Conservation (phyloP, 2,113 vertebrate genomes). For the Sinocyclocheilus rhinocerous region DNA sequence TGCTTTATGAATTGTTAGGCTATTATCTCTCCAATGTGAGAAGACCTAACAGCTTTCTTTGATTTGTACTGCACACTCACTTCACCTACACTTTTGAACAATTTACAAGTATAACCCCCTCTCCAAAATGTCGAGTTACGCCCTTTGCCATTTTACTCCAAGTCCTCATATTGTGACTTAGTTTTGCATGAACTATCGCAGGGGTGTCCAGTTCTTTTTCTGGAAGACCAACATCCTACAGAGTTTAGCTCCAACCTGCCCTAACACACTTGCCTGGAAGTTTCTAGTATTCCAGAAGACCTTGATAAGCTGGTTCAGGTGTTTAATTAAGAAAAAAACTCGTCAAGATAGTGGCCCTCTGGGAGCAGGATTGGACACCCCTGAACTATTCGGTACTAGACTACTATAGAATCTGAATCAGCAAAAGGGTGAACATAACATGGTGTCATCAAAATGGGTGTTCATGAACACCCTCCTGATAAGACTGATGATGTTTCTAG, state of each 20-base stretch:
- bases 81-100: neutral
- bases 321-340: neutral
- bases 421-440: neutral
- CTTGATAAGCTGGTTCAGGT: neutral
- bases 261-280: neutral
- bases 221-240: neutral
- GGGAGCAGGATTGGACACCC: neutral
- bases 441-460: neutral
- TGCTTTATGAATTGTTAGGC: conserved; percentile 18
- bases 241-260: neutral
- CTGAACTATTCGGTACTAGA: neutral
- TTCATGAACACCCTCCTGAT: neutral
- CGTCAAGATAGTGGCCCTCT: neutral
- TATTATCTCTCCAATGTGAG: conserved; percentile 6
- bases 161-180: neutral
- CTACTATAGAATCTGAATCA: neutral
- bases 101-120: neutral
- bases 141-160: neutral
- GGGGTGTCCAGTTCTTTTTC: neutral
- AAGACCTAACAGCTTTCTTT: conserved; percentile 10
- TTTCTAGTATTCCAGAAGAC: neutral
- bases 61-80: neutral
- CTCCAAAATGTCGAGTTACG: neutral
- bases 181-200: neutral
- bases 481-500: neutral